phyloP scores from a whole-genome alignment of 1,140 invertebrate genomes.

The Drepana arcuata region DNA sequence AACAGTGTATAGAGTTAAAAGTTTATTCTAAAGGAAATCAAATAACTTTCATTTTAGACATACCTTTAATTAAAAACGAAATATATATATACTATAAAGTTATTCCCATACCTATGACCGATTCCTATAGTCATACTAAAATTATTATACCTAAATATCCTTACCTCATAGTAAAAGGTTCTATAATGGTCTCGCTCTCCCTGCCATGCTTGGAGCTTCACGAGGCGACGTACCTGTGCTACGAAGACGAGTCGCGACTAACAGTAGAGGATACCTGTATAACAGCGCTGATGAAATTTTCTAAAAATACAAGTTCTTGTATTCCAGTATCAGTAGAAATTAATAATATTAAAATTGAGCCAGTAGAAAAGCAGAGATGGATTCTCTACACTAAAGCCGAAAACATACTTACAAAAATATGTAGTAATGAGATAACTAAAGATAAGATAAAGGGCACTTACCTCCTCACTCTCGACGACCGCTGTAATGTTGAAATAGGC shows the following conservation, averaged over 20 bases:
- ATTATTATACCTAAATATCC: conserved; percentile 16
- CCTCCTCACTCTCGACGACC: no score
- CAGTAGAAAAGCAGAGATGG: no score
- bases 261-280: conserved; percentile 6
- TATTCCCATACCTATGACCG: conserved; percentile 6
- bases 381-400: no score
- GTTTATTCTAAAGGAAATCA: conserved; percentile 13
- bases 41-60: conserved; percentile 15
- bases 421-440: no score
- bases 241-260: conserved; percentile 1
- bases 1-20: conserved; percentile 12
- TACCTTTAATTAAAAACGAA: conserved; percentile 9
- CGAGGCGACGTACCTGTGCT: conserved; percentile 7
- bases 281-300: conserved; percentile 6
- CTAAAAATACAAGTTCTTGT: conserved; percentile 4
- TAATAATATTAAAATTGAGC: no score
- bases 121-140: conserved; percentile 1
- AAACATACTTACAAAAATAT: no score
- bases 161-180: conserved; percentile 12
- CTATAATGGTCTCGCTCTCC: conserved; percentile 7
- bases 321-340: no score
- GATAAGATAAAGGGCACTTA: no score
- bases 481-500: no score
- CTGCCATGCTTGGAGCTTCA: conserved; percentile 11
- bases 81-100: conserved; percentile 14